Evolutionary conservation across 2,113 vertebrate species (phyloP), one percentile per base, ranked within the genome.

Genomic region (Sturnira hondurensis): DNA sequence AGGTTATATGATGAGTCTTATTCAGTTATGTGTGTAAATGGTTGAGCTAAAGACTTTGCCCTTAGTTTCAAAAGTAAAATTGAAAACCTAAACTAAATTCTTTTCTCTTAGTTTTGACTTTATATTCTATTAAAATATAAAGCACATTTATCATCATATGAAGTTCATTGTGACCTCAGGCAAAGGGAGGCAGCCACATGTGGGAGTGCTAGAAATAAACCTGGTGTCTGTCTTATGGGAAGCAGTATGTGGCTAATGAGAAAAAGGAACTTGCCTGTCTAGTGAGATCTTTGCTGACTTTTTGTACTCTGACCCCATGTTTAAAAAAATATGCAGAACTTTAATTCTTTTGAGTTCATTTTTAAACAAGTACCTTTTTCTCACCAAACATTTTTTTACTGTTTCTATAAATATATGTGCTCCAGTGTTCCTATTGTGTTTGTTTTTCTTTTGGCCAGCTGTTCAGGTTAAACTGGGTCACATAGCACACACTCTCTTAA

Each of bases 341-440:
- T 93, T 82, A 94, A 86, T 95, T 97, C 68, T 96, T 96, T 93
- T 86, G 13, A 89, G 93, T 95, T 91, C 83, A 88, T 96, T 97
- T 95, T 90, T 89, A 89, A 95, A 82, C 83, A 71, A 73, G 50
- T 82, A 70, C 76, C 36, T 93, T 96, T 87, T 95, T 85, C 91
- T 91, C 74, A 89, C 73, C 41, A 94, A 70, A 90, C 15, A 10
- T 86, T 80, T 95, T 93, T 94, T 93, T 84, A 86, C 43, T 85
- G 76, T 97, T 96, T 96, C 96, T 94, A 96, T 96, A 95, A 96
- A 97, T 97, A 97, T 5, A 71, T 17, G 58, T 58, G 19, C 93
- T 77, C 31, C 43, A 78, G 20, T 71, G 58, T 68, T 93, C 43
- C 74, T 96, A 8, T 73, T 93, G 38, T 96, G 82, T 92, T 88